These are phyloP conservation scores for Drosophila pseudotakahashii DNA, from an alignment of 2,888 invertebrate species.

Conservation along the genomic window DNA sequence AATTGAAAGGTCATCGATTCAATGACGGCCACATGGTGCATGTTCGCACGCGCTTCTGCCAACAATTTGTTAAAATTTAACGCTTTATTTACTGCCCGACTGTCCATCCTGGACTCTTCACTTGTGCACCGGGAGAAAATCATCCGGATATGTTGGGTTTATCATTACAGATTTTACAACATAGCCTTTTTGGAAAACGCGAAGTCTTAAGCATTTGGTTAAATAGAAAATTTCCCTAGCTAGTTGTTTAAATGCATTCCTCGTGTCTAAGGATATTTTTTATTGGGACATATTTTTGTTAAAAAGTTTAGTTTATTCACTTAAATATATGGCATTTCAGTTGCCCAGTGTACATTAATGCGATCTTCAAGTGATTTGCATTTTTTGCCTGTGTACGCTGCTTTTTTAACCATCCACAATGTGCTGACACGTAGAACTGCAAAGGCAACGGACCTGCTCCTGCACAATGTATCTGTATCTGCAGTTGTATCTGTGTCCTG, in stretches of 20 bases:
- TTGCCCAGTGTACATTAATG: background rate
- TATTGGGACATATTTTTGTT: too few species aligned
- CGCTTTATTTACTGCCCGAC: conserved; percentile 73
- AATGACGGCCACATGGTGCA: conserved; percentile 43
- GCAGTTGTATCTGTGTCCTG: conserved; percentile 37
- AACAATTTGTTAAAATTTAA: conserved; percentile 80
- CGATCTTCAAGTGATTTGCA: background rate
- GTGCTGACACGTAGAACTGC: conserved; percentile 34
- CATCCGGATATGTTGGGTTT: too few species aligned
- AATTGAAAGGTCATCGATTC: conserved; percentile 72
- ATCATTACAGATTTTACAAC: background rate
- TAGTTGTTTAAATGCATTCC: too few species aligned
- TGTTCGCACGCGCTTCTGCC: conserved; percentile 67
- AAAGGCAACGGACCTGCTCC: conserved; percentile 29
- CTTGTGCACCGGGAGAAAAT: background rate
- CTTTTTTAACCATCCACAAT: conserved; percentile 8
- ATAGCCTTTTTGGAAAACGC: too few species aligned
- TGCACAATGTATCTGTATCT: conserved; percentile 43
- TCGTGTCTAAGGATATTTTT: too few species aligned
- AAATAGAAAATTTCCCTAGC: too few species aligned
- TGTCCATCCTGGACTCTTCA: conserved; percentile 21
- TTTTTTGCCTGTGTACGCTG: background rate
- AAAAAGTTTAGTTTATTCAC: too few species aligned
- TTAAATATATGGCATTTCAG: too few species aligned
- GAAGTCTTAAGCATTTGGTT: background rate